Evolutionary conservation across 2,888 invertebrate species (phyloP).

Genomic region (Conistra vaccinii): DNA sequence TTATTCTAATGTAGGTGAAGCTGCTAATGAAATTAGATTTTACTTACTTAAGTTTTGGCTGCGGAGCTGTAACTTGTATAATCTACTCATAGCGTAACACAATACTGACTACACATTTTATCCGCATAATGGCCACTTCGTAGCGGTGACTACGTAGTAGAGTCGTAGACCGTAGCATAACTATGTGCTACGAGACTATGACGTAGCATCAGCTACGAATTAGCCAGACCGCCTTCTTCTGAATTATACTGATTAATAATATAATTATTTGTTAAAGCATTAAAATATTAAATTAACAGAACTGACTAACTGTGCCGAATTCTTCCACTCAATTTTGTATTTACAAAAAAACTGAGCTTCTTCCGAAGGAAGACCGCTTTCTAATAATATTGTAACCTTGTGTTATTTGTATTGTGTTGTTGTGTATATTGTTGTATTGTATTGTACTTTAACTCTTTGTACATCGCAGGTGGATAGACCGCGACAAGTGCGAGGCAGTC

Average conservation of each 20-base stretch:
- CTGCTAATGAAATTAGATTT: constrained; percentile 38
- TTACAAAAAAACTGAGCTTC: background rate
- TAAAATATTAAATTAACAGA: constrained; percentile 9
- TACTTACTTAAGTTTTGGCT: constrained; percentile 20
- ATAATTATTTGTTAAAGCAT: background rate
- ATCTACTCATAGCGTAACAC: constrained; percentile 7
- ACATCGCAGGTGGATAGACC: constrained; percentile 92
- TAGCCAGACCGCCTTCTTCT: constrained; percentile 6
- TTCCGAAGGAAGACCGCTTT: background rate
- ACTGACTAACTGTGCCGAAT: background rate
- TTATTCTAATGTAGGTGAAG: constrained; percentile 43
- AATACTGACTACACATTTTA: constrained; percentile 24
- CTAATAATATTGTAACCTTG: background rate
- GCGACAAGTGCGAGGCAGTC: constrained; percentile 93
- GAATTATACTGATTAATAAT: too few relatives aligned
- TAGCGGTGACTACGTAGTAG: constrained; percentile 30
- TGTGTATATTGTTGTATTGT: too few relatives aligned
- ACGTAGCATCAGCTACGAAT: constrained; percentile 39
- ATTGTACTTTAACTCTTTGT: background rate
- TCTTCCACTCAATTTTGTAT: background rate
- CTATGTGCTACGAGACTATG: constrained; percentile 42
- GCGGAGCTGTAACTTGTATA: constrained; percentile 3
- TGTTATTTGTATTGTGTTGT: too few relatives aligned
- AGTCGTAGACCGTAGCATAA: constrained; percentile 33
- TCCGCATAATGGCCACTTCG: constrained; percentile 25